Conservation (phyloP, 2,888 invertebrate species). For the Spicauda simplicius region DNA sequence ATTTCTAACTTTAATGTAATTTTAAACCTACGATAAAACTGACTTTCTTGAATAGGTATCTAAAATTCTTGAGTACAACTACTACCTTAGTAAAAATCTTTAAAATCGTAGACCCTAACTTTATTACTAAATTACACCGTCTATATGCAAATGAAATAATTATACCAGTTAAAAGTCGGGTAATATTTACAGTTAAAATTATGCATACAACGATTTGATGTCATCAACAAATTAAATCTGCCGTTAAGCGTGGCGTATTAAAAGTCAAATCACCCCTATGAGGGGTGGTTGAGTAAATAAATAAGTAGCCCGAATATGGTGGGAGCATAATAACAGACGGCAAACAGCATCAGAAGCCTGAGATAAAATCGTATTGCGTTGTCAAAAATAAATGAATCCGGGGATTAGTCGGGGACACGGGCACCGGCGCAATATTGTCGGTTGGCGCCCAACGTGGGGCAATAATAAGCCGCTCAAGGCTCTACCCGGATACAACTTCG, state of each 20-base stretch:
- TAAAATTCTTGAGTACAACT: no score
- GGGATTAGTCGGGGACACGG: constrained; percentile 82
- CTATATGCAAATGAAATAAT: neutral
- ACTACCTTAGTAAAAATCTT: no score
- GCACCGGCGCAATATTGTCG: constrained; percentile 76
- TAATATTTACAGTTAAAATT: constrained; percentile 12
- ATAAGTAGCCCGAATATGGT: constrained; percentile 79
- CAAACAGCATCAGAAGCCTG: constrained; percentile 85
- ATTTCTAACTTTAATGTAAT: no score
- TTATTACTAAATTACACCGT: no score
- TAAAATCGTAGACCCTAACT: no score
- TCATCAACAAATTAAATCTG: constrained; percentile 56
- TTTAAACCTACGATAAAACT: no score
- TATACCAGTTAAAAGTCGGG: neutral
- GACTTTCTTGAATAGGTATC: no score
- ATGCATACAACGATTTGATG: constrained; percentile 9
- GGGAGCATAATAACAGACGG: constrained; percentile 81
- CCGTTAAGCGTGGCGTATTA: constrained; percentile 75
- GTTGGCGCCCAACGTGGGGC: constrained; percentile 73
- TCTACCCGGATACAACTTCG: constrained; percentile 45
- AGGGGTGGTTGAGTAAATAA: constrained; percentile 80
- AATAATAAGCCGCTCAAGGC: constrained; percentile 64
- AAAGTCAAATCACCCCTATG: constrained; percentile 76
- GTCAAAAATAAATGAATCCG: constrained; percentile 85
- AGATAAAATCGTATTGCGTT: constrained; percentile 85